Evolutionary conservation across 1,140 invertebrate species (phyloP).

Genomic region (Drosophila repleta): DNA sequence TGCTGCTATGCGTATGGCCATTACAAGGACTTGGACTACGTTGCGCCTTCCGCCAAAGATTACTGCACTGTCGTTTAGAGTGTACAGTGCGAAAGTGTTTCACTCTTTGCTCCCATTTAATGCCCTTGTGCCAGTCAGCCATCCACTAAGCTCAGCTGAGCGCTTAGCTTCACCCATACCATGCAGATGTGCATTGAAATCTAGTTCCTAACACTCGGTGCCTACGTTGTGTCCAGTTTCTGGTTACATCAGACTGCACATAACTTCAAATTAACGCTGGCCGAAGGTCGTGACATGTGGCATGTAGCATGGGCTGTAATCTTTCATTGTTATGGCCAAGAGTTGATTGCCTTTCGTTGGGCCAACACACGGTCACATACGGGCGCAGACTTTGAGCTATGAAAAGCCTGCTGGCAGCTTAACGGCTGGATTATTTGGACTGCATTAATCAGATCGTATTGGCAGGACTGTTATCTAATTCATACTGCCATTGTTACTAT

Average conservation of each 20-base stretch:
- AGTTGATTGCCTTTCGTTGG: slow-evolving; percentile 23
- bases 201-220: slow-evolving; percentile 1
- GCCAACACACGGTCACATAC: background rate
- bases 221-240: slow-evolving; percentile 34
- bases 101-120: slow-evolving; percentile 15
- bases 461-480: background rate
- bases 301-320: slow-evolving; percentile 18
- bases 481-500: background rate
- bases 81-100: slow-evolving; percentile 42
- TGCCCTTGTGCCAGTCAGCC: slow-evolving; percentile 14
- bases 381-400: background rate
- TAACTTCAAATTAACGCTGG: slow-evolving; percentile 72
- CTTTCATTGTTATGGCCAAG: slow-evolving; percentile 33
- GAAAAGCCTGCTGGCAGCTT: background rate
- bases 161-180: slow-evolving; percentile 17
- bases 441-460: background rate
- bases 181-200: slow-evolving; percentile 48
- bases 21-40: slow-evolving; percentile 24
- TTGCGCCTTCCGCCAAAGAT: background rate
- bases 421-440: slow-evolving; percentile 27
- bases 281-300: slow-evolving; percentile 22
- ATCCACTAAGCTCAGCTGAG: background rate
- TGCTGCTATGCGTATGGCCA: background rate
- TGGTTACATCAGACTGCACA: slow-evolving; percentile 71
- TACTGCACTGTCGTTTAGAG: slow-evolving; percentile 26